Conservation (phyloP, 2,888 invertebrate species). For the Mesopsocus fuscifrons region DNA sequence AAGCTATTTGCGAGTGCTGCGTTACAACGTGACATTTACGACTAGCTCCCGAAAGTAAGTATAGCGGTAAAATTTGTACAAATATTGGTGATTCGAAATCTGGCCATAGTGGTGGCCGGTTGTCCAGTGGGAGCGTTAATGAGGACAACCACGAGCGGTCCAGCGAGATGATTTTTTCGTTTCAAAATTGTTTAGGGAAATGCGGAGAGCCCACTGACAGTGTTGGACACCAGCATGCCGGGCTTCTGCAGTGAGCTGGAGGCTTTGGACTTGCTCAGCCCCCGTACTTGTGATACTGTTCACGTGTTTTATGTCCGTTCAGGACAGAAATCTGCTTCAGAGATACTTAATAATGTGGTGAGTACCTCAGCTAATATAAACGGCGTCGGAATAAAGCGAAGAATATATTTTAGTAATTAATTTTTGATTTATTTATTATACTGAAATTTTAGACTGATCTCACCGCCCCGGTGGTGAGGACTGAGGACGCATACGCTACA, state of each 20-base stretch:
- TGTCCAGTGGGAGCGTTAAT: too few relatives aligned
- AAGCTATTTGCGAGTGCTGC: too few relatives aligned
- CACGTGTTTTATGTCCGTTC: constrained; percentile 87
- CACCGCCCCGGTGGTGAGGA: too few relatives aligned
- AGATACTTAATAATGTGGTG: constrained; percentile 66
- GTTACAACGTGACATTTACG: too few relatives aligned
- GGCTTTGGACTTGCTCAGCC: constrained; percentile 65
- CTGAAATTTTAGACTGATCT: too few relatives aligned
- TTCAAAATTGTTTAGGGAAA: too few relatives aligned
- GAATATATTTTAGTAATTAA: background rate
- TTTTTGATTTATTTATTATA: too few relatives aligned
- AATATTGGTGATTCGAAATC: background rate
- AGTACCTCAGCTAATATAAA: constrained; percentile 17
- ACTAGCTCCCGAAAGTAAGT: too few relatives aligned
- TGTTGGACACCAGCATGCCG: constrained; percentile 45
- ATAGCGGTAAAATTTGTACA: background rate
- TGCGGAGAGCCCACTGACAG: too few relatives aligned
- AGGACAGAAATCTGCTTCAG: constrained; percentile 55
- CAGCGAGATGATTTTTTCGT: too few relatives aligned
- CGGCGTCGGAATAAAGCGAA: background rate
- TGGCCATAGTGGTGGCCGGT: background rate
- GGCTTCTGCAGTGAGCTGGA: constrained; percentile 67
- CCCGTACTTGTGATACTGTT: constrained; percentile 76
- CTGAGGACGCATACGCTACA: too few relatives aligned
- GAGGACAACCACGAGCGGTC: too few relatives aligned